Evolutionary conservation across 2,888 invertebrate species (phyloP), one percentile per base, ranked within the genome.

Genomic region (Leucania comma): DNA sequence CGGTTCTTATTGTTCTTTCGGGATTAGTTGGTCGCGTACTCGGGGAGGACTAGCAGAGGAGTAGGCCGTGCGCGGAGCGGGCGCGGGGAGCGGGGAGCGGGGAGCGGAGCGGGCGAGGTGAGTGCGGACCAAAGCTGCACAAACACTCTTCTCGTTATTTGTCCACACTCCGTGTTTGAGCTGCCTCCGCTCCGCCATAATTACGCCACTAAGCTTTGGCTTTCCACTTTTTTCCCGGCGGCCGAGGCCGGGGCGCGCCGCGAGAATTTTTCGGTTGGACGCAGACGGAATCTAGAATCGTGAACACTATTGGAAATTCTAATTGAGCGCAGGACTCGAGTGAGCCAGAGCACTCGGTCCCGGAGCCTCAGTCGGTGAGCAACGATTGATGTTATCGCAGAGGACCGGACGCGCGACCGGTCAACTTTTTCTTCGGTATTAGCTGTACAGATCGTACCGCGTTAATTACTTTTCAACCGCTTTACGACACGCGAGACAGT

Each of bases 71-170:
- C 78, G 62, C 32, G 56, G 59, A 75, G 65, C 48, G 83, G 77
- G 65, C 48, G 83, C 82, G 86, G 72, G 81, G 71, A 82, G 32
- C 62, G 86, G 72, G 81, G 71, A 82, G 32, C 62, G 50, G 32
- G 32, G 62, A 35, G 86, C 81, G 86, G 74, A 42, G 83, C 78
- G 58, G 79, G 81, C 85, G 69, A 82, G 80, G 63, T 62, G 70
- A 63, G 68, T 53, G 68, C 82, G 79, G 82, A 81, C 86, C 90
- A 86, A 93, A 94, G 93, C 94, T 94, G 93, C 89, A 91, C 92
- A 93, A 94, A 93, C 89, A 93, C 91, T 91, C 91, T 88, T 88
- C 90, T 89, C 90, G 90, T 91, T 93, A 91, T 94, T 94, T 94
- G 93, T 92, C 90, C 89, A 91, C 90, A 90, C 89, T 90, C 90